A percentile compares a stretch with the other conserved stretches of the same genome.
Evolutionary conservation across 1,140 invertebrate genomes (phyloP).

Genomic region (Drosophila nebulosa): DNA sequence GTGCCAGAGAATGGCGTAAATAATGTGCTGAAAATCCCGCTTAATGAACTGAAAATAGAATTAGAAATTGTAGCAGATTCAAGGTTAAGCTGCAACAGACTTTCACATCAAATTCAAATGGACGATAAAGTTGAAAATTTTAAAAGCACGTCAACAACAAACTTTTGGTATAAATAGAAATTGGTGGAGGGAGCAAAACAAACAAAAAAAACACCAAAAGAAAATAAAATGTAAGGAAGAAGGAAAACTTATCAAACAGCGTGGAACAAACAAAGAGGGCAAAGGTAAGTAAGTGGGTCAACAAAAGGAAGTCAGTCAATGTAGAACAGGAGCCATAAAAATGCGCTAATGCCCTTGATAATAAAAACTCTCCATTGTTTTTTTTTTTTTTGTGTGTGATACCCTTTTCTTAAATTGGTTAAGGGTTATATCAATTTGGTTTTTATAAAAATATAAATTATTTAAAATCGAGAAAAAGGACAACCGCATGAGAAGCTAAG

Average conservation of each 20-base stretch:
- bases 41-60: constrained; percentile 76
- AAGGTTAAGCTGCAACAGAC: constrained; percentile 46
- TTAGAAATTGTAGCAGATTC: constrained; percentile 51
- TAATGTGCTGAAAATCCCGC: constrained; percentile 65
- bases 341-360: constrained; percentile 1
- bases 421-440: no score
- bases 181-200: not conserved
- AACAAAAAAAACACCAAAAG: no score
- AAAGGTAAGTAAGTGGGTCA: not conserved
- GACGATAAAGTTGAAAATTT: constrained; percentile 33
- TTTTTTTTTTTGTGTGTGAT: not conserved
- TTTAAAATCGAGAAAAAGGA: no score
- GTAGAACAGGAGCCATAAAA: constrained; percentile 12
- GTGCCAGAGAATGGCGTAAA: constrained; percentile 30
- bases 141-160: constrained; percentile 36
- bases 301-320: not conserved
- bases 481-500: no score
- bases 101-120: constrained; percentile 35
- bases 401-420: not conserved
- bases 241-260: constrained; percentile 11
- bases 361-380: not conserved
- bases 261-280: not conserved
- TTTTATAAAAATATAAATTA: no score
- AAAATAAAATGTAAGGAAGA: constrained; percentile 1
- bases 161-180: constrained; percentile 15